Conservation (phyloP, 2,888 invertebrate genomes). For the Gymnosoma rotundatum region DNA sequence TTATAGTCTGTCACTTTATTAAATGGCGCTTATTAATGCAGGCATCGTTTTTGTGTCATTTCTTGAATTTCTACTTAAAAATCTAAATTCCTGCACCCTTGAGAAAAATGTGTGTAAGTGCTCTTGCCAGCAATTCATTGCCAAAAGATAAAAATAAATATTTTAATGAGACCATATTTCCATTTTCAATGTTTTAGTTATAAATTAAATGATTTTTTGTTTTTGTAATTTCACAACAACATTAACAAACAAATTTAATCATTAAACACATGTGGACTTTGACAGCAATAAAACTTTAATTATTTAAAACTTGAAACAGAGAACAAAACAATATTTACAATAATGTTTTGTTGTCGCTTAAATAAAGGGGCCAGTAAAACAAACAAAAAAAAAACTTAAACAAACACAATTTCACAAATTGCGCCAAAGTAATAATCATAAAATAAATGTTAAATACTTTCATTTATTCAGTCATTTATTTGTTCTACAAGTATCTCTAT, state of each 20-base stretch:
- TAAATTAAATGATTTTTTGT: neutral
- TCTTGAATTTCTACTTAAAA: slow-evolving; percentile 26
- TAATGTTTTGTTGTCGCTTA: slow-evolving; percentile 24
- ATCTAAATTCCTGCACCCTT: slow-evolving; percentile 1
- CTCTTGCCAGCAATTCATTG: neutral
- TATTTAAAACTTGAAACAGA: slow-evolving; percentile 7
- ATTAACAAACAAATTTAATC: slow-evolving; percentile 22
- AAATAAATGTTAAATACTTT: slow-evolving; percentile 67
- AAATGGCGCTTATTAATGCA: slow-evolving; percentile 64
- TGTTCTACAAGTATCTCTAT: neutral
- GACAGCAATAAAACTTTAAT: slow-evolving; percentile 41
- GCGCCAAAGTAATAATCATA: slow-evolving; percentile 61
- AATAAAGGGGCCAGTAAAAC: neutral
- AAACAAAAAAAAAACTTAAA: neutral
- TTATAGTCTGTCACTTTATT: slow-evolving; percentile 61
- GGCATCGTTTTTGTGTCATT: slow-evolving; percentile 1
- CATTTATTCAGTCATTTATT: slow-evolving; percentile 24
- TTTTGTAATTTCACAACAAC: neutral
- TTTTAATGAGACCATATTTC: slow-evolving; percentile 50
- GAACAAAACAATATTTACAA: slow-evolving; percentile 23
- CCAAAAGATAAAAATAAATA: slow-evolving; percentile 49
- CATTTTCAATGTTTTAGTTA: slow-evolving; percentile 37
- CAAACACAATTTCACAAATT: slow-evolving; percentile 46
- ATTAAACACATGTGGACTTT: slow-evolving; percentile 43
- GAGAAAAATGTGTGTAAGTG: neutral